These are phyloP conservation scores for Pseudochirops cupreus DNA, from an alignment of 2,797 vertebrate genomes.

Conservation along the genomic window DNA sequence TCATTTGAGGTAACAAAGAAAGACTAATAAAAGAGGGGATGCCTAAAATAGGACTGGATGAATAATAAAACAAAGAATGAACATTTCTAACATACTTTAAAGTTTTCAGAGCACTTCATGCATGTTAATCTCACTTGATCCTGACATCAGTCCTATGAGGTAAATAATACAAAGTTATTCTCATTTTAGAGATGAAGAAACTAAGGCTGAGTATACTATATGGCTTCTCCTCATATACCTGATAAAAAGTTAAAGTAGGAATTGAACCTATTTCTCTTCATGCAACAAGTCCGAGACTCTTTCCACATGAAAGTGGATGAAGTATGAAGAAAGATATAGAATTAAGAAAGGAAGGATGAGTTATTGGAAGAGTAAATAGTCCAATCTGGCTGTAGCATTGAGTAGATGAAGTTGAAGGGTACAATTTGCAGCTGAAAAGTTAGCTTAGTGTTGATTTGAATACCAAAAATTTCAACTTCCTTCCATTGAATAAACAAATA, in stretches of 20 bases:
- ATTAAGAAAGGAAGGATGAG: neutral
- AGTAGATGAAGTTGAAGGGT: neutral
- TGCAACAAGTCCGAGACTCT: neutral
- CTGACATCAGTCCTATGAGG: neutral
- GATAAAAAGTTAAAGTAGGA: neutral
- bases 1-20: neutral
- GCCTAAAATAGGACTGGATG: neutral
- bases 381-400: neutral
- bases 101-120: neutral
- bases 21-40: neutral
- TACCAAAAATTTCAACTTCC: neutral
- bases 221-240: neutral
- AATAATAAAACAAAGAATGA: neutral
- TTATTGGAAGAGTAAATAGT: neutral
- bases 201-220: neutral
- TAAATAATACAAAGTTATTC: neutral
- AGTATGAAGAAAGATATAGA: neutral
- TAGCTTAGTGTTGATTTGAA: neutral
- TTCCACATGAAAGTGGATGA: neutral
- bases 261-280: neutral
- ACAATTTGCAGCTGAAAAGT: neutral
- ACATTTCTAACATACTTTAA: neutral
- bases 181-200: constrained; percentile 1
- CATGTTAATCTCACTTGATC: neutral
- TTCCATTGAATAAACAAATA: neutral